phyloP scores from a whole-genome alignment of 2,797 vertebrate species.

The Scyliorhinus canicula region DNA sequence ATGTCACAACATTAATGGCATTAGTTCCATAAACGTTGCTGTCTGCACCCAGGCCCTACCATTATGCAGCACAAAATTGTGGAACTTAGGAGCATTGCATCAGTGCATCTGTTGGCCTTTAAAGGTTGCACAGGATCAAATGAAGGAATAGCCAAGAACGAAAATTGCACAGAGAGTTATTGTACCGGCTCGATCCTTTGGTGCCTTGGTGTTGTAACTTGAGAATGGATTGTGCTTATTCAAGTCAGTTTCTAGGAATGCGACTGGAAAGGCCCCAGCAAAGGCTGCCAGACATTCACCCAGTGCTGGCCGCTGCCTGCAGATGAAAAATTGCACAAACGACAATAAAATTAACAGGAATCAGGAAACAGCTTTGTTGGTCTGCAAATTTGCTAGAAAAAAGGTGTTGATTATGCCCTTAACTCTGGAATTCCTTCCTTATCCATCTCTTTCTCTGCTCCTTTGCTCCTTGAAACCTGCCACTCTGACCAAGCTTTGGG shows the following conservation, averaged over 20 bases:
- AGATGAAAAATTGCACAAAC: slow-evolving; percentile 41
- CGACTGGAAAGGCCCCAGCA: slow-evolving; percentile 84
- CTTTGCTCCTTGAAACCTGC: not conserved
- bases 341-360: slow-evolving; percentile 32
- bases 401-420: not conserved
- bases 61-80: not conserved
- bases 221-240: slow-evolving; percentile 83
- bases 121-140: not conserved
- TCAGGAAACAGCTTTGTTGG: not conserved
- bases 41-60: not conserved
- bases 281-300: slow-evolving; percentile 89
- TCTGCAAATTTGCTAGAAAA: not conserved
- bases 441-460: not conserved
- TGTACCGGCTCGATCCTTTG: slow-evolving; percentile 74
- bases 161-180: not conserved
- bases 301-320: slow-evolving; percentile 81
- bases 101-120: not conserved
- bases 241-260: slow-evolving; percentile 85
- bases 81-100: not conserved
- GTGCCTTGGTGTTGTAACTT: slow-evolving; percentile 78
- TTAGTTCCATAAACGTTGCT: not conserved
- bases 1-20: too few species aligned
- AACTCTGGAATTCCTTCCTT: not conserved
- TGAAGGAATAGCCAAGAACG: not conserved
- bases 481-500: not conserved